Conservation (phyloP, 2,888 invertebrate genomes). For the Rotaria sp. region DNA sequence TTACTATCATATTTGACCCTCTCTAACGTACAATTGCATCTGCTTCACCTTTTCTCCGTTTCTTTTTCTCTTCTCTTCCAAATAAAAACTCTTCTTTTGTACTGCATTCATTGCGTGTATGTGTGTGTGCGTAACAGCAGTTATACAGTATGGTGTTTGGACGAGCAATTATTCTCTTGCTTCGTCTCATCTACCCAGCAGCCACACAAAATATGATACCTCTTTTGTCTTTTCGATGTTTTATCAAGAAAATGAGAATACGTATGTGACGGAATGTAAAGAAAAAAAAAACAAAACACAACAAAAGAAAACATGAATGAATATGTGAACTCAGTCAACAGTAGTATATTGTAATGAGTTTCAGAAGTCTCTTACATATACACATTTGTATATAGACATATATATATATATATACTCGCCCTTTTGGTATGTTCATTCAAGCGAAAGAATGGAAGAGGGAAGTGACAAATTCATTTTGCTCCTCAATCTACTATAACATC, state of each 20-base stretch:
- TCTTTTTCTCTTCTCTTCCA: neutral
- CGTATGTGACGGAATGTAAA: neutral
- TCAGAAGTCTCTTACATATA: neutral
- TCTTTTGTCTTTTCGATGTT: neutral
- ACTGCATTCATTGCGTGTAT: neutral
- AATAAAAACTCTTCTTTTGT: neutral
- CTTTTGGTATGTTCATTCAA: neutral
- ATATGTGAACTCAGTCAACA: neutral
- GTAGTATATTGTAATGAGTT: neutral
- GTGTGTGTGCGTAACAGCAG: neutral
- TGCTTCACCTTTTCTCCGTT: neutral
- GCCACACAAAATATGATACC: neutral
- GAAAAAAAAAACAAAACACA: neutral
- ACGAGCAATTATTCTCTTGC: neutral
- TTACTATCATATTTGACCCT: neutral
- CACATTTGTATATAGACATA: neutral
- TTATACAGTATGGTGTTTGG: conserved; percentile 3
- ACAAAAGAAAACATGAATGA: neutral
- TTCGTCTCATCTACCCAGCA: neutral
- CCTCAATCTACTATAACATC: neutral
- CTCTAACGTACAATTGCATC: neutral
- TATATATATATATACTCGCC: neutral
- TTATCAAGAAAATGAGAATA: neutral
- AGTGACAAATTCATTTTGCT: neutral
- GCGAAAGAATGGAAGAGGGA: neutral